phyloP scores from a whole-genome alignment of 2,113 vertebrate species.

The Nematolebias whitei region DNA sequence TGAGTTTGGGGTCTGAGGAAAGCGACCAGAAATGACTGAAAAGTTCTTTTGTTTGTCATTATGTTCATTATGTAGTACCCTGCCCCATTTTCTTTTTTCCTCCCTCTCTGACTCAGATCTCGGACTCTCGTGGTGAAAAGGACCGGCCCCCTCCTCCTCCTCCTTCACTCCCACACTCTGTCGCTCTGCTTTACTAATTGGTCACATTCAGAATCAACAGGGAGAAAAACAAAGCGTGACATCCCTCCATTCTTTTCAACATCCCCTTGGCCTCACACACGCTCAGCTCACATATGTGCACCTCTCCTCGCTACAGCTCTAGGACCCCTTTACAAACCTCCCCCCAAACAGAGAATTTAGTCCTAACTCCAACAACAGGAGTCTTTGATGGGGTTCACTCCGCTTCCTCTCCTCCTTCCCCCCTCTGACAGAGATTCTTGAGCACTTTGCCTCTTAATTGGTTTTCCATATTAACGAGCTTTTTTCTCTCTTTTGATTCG shows the following conservation, averaged over 20 bases:
- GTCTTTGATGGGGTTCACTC: conserved; percentile 24
- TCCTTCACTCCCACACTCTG: conserved; percentile 61
- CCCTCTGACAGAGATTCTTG: conserved; percentile 49
- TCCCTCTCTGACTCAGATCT: conserved; percentile 49
- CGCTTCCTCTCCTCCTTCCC: conserved; percentile 5
- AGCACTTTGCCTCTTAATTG: conserved; percentile 76
- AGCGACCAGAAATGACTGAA: conserved; percentile 66
- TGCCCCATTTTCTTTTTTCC: conserved; percentile 50
- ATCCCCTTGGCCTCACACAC: conserved; percentile 66
- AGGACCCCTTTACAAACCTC: conserved; percentile 34
- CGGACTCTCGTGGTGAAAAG: conserved; percentile 61
- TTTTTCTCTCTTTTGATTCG: conserved; percentile 73
- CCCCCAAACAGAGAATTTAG: conserved; percentile 26
- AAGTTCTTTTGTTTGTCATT: conserved; percentile 75
- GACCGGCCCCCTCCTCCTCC: conserved; percentile 28
- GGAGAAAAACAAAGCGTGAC: conserved; percentile 85
- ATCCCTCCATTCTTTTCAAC: conserved; percentile 77
- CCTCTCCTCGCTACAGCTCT: conserved; percentile 32
- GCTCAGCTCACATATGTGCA: conserved; percentile 31
- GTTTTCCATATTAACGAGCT: conserved; percentile 79
- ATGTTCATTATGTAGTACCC: conserved; percentile 61
- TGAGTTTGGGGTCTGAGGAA: conserved; percentile 44
- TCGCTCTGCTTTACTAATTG: conserved; percentile 81
- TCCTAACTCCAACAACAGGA: conserved; percentile 31
- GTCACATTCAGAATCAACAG: conserved; percentile 85